Evolutionary conservation across 1,140 invertebrate species (phyloP).

Genomic region (Drosophila sproati): DNA sequence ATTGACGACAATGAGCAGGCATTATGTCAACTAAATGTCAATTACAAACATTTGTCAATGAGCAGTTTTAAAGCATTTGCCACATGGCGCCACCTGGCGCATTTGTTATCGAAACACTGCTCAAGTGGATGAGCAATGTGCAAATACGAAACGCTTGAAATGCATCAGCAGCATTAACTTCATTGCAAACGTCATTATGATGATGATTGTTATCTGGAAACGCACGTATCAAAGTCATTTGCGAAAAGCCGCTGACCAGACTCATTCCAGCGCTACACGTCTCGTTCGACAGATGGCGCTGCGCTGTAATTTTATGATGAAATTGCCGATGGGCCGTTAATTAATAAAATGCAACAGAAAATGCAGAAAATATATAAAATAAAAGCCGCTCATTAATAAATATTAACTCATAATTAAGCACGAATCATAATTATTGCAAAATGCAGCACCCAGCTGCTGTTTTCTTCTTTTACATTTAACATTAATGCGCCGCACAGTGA

Average conservation of each 20-base stretch:
- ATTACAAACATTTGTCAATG: conserved; percentile 16
- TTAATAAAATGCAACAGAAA: conserved; percentile 60
- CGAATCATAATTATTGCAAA: conserved; percentile 42
- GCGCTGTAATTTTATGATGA: conserved; percentile 37
- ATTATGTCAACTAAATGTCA: conserved; percentile 16
- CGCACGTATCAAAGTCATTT: conserved; percentile 72
- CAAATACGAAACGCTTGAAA: conserved; percentile 35
- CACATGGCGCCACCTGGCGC: conserved; percentile 59
- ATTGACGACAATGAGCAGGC: neutral
- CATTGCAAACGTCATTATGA: conserved; percentile 19
- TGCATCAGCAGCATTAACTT: conserved; percentile 8
- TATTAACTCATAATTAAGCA: conserved; percentile 76
- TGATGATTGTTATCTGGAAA: conserved; percentile 26
- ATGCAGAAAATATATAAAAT: conserved; percentile 31
- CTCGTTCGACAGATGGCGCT: conserved; percentile 54
- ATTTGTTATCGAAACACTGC: conserved; percentile 37
- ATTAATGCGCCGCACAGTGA: conserved; percentile 18
- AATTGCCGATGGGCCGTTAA: conserved; percentile 51
- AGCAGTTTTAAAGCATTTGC: conserved; percentile 13
- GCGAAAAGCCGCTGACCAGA: conserved; percentile 30
- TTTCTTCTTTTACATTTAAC: conserved; percentile 8
- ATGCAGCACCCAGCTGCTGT: conserved; percentile 4
- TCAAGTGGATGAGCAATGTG: conserved; percentile 45
- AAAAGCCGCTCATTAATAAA: conserved; percentile 70
- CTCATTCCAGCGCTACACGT: conserved; percentile 30